Percentiles rank a stretch among this genome's conserved stretches.
phyloP scores from a whole-genome alignment of 2,888 invertebrate species.

The Synanthedon vespiformis region DNA sequence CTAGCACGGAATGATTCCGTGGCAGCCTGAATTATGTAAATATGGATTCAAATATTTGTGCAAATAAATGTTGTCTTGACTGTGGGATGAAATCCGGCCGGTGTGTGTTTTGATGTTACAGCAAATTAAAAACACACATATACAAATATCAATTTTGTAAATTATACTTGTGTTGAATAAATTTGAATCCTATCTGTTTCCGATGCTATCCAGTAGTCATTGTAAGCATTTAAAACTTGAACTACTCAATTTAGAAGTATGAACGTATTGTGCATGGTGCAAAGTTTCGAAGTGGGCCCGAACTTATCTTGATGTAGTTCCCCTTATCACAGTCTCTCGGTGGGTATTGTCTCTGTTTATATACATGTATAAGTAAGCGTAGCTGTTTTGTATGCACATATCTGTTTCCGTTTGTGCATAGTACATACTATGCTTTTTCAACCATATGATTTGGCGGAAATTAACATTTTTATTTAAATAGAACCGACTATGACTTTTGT shows the following conservation, averaged over 20 bases:
- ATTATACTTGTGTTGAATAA: too few species aligned
- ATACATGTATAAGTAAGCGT: too few species aligned
- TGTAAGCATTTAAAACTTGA: background rate
- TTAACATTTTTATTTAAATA: too few species aligned
- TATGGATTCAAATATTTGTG: conserved; percentile 46
- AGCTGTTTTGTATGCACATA: too few species aligned
- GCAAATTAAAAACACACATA: conserved; percentile 5
- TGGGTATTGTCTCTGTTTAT: conserved; percentile 27
- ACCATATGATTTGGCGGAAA: too few species aligned
- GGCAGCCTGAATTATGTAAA: conserved; percentile 60
- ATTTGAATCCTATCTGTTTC: too few species aligned
- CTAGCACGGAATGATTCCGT: conserved; percentile 48
- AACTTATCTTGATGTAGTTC: conserved; percentile 41
- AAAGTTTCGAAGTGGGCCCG: conserved; percentile 35
- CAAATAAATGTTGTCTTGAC: conserved; percentile 28
- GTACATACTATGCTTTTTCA: too few species aligned
- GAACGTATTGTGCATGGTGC: conserved; percentile 10
- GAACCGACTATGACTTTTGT: too few species aligned
- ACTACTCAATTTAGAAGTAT: background rate
- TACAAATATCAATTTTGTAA: too few species aligned
- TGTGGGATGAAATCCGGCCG: background rate
- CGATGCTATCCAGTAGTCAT: too few species aligned
- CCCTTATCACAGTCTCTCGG: conserved; percentile 23
- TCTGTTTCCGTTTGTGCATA: too few species aligned
- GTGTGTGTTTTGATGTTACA: conserved; percentile 3